Evolutionary conservation across 1,140 invertebrate species (phyloP).

Genomic region (Plectrocnemia conspersa): DNA sequence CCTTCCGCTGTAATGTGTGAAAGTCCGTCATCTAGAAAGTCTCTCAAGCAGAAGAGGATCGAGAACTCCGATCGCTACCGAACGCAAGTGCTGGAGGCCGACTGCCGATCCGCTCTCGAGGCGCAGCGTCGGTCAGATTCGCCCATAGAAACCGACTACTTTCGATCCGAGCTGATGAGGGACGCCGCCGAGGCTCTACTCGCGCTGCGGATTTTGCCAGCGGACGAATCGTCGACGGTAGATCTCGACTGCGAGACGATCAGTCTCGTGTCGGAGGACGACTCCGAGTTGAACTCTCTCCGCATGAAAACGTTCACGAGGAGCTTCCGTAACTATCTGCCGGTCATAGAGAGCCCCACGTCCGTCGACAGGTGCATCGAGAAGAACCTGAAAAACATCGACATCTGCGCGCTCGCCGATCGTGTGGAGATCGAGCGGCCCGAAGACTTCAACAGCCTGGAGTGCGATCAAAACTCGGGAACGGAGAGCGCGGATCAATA

Average conservation of each 20-base stretch:
- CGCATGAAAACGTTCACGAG: constrained; percentile 47
- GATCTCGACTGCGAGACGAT: constrained; percentile 58
- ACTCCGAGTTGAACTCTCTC: constrained; percentile 51
- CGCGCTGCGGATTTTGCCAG: constrained; percentile 19
- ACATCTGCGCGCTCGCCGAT: neutral
- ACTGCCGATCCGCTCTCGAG: constrained; percentile 39
- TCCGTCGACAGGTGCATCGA: constrained; percentile 48
- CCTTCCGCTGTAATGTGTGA: constrained; percentile 34
- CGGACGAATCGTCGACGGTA: constrained; percentile 20
- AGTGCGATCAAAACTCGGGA: constrained; percentile 54
- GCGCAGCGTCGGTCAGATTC: neutral
- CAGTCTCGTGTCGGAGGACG: constrained; percentile 60
- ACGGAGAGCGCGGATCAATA: constrained; percentile 38
- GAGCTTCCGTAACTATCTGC: constrained; percentile 47
- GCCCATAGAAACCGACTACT: constrained; percentile 12
- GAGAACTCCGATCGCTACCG: constrained; percentile 61
- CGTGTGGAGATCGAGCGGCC: constrained; percentile 22
- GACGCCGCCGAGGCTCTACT: constrained; percentile 18
- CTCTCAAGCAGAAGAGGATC: constrained; percentile 53
- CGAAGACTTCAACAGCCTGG: constrained; percentile 42
- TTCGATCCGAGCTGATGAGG: constrained; percentile 16
- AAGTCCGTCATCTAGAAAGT: constrained; percentile 48
- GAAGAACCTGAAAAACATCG: constrained; percentile 48
- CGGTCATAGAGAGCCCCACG: constrained; percentile 46
- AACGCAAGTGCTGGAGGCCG: constrained; percentile 58